phyloP scores from a whole-genome alignment of 2,888 invertebrate genomes.

The Orchesella flavescens region DNA sequence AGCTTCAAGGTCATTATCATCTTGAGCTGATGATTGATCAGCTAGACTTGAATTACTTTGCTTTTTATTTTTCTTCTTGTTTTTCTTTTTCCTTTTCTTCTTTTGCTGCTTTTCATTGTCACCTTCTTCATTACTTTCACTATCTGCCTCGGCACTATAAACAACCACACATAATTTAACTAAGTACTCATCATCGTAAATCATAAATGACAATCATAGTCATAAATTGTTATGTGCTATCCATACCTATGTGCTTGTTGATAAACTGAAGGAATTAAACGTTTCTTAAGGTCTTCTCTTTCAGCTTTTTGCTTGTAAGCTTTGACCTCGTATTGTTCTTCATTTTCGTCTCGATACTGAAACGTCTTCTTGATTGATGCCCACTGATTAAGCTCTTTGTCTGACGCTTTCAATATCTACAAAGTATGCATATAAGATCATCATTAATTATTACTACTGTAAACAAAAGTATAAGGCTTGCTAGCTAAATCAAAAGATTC shows the following conservation, averaged over 20 bases:
- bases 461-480: too few relatives aligned
- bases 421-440: constrained; percentile 69
- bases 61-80: constrained; percentile 46
- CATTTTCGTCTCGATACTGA: constrained; percentile 83
- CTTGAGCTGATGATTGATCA: background rate
- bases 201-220: too few relatives aligned
- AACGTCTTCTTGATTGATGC: constrained; percentile 90
- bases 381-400: constrained; percentile 96
- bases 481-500: background rate
- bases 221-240: too few relatives aligned
- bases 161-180: background rate
- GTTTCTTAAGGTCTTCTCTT: constrained; percentile 84
- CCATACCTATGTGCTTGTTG: constrained; percentile 70
- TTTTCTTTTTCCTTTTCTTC: constrained; percentile 40
- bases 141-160: background rate
- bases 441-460: background rate
- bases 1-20: constrained; percentile 51
- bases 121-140: constrained; percentile 19
- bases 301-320: constrained; percentile 84
- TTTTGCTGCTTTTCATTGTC: constrained; percentile 19
- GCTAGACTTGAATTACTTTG: background rate
- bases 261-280: constrained; percentile 86
- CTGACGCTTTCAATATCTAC: constrained; percentile 91
- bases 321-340: constrained; percentile 86
- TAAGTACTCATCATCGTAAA: too few relatives aligned